A percentile compares a stretch with the other conserved stretches of the same genome.
phyloP scores from a whole-genome alignment of 2,113 vertebrate genomes.

The Spea multiplicata region DNA sequence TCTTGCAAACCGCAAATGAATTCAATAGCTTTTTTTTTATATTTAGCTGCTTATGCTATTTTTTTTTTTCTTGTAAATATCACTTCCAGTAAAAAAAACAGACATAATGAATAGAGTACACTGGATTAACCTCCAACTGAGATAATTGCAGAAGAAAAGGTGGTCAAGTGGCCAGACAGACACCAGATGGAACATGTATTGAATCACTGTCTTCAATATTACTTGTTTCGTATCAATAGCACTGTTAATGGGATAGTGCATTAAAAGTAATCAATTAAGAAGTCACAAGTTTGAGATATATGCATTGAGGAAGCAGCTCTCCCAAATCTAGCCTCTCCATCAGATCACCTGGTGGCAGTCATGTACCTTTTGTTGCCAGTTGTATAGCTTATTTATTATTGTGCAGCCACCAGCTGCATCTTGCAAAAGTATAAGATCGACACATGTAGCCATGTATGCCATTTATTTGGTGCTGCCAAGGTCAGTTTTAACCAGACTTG shows the following conservation, averaged over 20 bases:
- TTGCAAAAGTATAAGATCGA: too few relatives aligned
- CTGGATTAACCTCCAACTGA: not conserved
- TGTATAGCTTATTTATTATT: too few relatives aligned
- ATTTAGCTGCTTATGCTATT: slow-evolving; percentile 18
- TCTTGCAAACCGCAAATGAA: slow-evolving; percentile 41
- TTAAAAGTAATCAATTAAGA: not conserved
- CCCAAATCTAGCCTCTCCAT: too few relatives aligned
- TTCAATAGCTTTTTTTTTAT: slow-evolving; percentile 28
- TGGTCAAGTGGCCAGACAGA: not conserved
- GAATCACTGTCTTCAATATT: not conserved
- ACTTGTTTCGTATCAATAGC: not conserved
- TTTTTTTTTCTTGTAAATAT: slow-evolving; percentile 10
- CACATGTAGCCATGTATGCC: too few relatives aligned
- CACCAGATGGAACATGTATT: not conserved
- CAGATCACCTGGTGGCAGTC: too few relatives aligned
- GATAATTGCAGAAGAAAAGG: not conserved
- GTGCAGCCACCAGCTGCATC: too few relatives aligned
- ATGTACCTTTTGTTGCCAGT: too few relatives aligned
- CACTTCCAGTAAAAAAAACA: slow-evolving; percentile 1
- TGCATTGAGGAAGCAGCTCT: too few relatives aligned
- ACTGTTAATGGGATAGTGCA: not conserved
- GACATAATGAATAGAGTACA: not conserved
- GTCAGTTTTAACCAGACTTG: too few relatives aligned
- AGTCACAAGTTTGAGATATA: not conserved
- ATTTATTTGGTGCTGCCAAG: too few relatives aligned